Evolutionary conservation across 64 coral and sea anemone species (phyloP), one percentile per base, ranked within the genome.

Genomic region (Pachyseris speciosa): DNA sequence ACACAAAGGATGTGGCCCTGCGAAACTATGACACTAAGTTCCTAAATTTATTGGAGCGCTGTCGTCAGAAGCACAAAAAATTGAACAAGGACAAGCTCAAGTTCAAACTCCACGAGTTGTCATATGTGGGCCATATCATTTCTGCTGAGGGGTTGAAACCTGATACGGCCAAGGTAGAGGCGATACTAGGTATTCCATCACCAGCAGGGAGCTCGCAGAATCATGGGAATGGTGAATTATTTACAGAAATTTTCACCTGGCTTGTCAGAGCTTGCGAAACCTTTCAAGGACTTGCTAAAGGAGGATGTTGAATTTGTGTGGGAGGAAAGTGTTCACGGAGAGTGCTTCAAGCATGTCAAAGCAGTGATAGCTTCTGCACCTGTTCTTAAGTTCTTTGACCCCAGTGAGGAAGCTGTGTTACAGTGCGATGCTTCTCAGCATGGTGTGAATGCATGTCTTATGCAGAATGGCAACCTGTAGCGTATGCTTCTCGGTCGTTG

Each of bases 21-120:
- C 29, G 13, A 64, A 74, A 93, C 61, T 84, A 93, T 77, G 84
- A 87, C 39, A 0, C 12, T 1, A 86, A 93, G 48, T 49, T 93
- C 8, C 1, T 48, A 24, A 22, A 30, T 26, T 44, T 93, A 17
- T 20, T 77, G n/a, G 9, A 65, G 22, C 28, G 60, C 4, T 84
- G 80, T 50, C 61, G 41, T 34, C 61, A 85, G 45, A 39, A 43
- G 9, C 11, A 64, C 39, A 81, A 67, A 27, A 49, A 20, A 16
- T 16, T 64, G 36, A 75, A 75, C 33, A 76, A 89, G 37, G 37
- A 83, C 52, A 30, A 63, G 71, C 8, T 89, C 4, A 72, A 73
- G 67, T 72, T 72, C 31, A 68, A 49, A 24, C 39, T 87, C 0
- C 22, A 11, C 15, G 20, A 87, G 27, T 38, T 72, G 48, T 72